phyloP scores from a whole-genome alignment of 2,797 vertebrate species.

The Molossus molossus region DNA sequence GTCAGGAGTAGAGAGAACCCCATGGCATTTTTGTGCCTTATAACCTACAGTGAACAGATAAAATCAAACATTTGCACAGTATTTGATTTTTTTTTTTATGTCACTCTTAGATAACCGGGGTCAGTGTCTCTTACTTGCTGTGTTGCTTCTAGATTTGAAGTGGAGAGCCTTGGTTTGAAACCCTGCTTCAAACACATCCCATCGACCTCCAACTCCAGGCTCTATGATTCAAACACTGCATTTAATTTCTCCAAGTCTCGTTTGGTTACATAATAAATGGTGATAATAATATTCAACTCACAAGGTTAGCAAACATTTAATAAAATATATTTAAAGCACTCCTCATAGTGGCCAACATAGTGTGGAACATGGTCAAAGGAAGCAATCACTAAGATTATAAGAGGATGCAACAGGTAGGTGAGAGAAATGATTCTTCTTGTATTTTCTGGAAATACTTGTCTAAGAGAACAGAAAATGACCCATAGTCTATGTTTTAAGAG shows the following conservation, averaged over 20 bases:
- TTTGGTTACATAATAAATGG: not conserved
- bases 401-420: not conserved
- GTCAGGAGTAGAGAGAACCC: not conserved
- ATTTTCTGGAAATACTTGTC: not conserved
- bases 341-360: not conserved
- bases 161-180: not conserved
- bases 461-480: not conserved
- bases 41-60: not conserved
- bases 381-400: not conserved
- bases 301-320: not conserved
- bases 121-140: not conserved
- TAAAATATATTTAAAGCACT: not conserved
- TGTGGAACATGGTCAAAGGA: not conserved
- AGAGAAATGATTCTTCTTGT: not conserved
- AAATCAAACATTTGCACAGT: conserved; percentile 8
- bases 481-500: not conserved
- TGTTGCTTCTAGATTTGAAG: not conserved
- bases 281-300: not conserved
- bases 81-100: not conserved
- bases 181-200: not conserved
- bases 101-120: conserved; percentile 11
- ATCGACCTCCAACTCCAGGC: not conserved
- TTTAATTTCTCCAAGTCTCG: not conserved
- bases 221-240: not conserved
- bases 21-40: not conserved